Percentiles rank a stretch among this genome's conserved stretches.
Evolutionary conservation across 1,140 invertebrate genomes (phyloP).

Genomic region (Pseudomyrmex dendroicus): DNA sequence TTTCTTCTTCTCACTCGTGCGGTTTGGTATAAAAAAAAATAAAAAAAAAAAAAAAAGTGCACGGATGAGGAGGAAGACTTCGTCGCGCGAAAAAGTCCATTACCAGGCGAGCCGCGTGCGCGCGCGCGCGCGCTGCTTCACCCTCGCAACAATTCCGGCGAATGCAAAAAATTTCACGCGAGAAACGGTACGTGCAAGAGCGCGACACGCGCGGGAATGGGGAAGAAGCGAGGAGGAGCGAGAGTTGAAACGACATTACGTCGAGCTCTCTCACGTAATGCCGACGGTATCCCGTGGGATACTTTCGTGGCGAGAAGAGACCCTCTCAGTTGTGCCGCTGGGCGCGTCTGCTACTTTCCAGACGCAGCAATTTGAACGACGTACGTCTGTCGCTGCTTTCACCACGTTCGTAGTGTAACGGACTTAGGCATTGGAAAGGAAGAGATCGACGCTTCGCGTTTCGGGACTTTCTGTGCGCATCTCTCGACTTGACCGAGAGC

Average conservation of each 20-base stretch:
- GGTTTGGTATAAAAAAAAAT: too few relatives aligned
- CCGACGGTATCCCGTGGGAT: constrained; percentile 28
- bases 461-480: too few relatives aligned
- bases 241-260: constrained; percentile 38
- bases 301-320: constrained; percentile 8
- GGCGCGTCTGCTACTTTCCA: constrained; percentile 23
- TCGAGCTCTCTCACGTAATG: constrained; percentile 51
- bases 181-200: not conserved
- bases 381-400: not conserved
- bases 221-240: not conserved
- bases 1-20: not conserved
- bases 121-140: not conserved
- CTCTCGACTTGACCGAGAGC: too few relatives aligned
- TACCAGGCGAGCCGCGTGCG: constrained; percentile 7
- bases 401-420: not conserved
- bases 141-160: constrained; percentile 38
- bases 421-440: not conserved
- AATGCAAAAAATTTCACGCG: constrained; percentile 44
- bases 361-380: not conserved
- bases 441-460: not conserved
- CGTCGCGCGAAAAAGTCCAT: constrained; percentile 45
- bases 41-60: too few relatives aligned
- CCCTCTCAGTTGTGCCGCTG: not conserved
- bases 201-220: not conserved
- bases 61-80: too few relatives aligned